Base-by-base conservation (phyloP, 2,888 invertebrate species). In the Heliconius hortense region DNA sequence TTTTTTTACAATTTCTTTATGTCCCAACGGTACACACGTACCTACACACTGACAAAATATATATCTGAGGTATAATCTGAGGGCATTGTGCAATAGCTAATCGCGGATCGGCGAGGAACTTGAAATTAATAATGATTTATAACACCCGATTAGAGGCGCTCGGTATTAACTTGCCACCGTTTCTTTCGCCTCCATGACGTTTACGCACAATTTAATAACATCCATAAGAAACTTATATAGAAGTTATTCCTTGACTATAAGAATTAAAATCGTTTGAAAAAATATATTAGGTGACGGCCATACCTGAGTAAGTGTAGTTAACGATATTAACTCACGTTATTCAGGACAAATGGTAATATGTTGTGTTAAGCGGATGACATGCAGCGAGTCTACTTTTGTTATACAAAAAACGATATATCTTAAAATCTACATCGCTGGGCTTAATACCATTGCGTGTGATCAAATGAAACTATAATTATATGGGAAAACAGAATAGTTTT, bases 101-200 rank as follows among this genome's bases (percentile, higher is more conserved):
- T 94, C 93, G 92, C 89, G 87, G 91, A 92, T 92, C 92, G 91
- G 83, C 88, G 85, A 74, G 74, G 86, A 87, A 88, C 88, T 88
- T 86, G 85, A 90, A 91, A 92, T 92, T 94, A 93, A 94, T 93
- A 93, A 91, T 92, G 92, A 94, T 94, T 93, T 93, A 94, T 92
- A 89, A 88, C 91, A 88, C 83, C 83, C 91, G 93, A 93, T 94
- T 94, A 93, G 86, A 87, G 84, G 87, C 85, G 85, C 89, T 90
- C 89, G 85, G 87, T 81, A 87, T 89, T 88, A 87, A 83, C 82
- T 83, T 80, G 83, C 85, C 83, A 87, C 88, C 84, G 85, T 80
- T 80, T 85, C 86, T 87, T 86, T 86, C 86, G 82, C 83, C 64
- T 76, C 74, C 73, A 74, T 74, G 72, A 79, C 71, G 77, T 75